Percentiles rank a stretch among this genome's conserved stretches.
phyloP scores from a whole-genome alignment of 2,797 vertebrate species.

The Galaxias olidus region DNA sequence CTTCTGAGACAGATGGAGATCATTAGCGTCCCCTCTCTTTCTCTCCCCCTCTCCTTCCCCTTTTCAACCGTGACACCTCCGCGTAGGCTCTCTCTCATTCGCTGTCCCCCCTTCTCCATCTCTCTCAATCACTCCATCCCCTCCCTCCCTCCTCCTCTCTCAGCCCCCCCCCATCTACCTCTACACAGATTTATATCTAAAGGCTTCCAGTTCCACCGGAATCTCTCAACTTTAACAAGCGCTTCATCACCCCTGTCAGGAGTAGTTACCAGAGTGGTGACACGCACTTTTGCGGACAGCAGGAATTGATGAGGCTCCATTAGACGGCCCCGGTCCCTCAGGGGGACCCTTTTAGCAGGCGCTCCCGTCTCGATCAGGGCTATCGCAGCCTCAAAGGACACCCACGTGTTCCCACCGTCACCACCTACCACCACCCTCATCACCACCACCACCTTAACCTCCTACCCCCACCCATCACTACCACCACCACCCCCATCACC shows the following conservation, averaged over 20 bases:
- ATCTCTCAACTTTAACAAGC: constrained; percentile 70
- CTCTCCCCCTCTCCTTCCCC: neutral
- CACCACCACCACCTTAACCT: too few species aligned
- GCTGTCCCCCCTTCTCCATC: constrained; percentile 38
- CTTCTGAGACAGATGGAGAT: constrained; percentile 69
- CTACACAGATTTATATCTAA: neutral
- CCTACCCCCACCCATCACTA: too few species aligned
- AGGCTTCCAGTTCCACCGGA: constrained; percentile 8
- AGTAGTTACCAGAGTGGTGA: constrained; percentile 71
- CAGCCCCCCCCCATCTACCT: constrained; percentile 26
- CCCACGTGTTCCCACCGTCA: too few species aligned
- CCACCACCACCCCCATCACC: too few species aligned
- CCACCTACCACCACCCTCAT: too few species aligned
- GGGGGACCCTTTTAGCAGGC: too few species aligned
- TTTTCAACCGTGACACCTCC: neutral
- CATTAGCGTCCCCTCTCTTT: constrained; percentile 50
- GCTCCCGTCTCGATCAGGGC: too few species aligned
- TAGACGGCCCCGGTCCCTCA: constrained; percentile 54
- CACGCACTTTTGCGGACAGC: constrained; percentile 63
- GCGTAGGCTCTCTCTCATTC: neutral
- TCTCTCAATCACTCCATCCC: constrained; percentile 54
- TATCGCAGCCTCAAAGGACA: too few species aligned
- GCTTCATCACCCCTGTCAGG: constrained; percentile 73
- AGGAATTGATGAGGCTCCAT: constrained; percentile 67
- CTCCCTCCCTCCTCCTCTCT: constrained; percentile 24